Percentiles rank a stretch among this genome's conserved stretches.
Evolutionary conservation across 2,888 invertebrate genomes (phyloP).

Genomic region (Acrobeloides nanus): DNA sequence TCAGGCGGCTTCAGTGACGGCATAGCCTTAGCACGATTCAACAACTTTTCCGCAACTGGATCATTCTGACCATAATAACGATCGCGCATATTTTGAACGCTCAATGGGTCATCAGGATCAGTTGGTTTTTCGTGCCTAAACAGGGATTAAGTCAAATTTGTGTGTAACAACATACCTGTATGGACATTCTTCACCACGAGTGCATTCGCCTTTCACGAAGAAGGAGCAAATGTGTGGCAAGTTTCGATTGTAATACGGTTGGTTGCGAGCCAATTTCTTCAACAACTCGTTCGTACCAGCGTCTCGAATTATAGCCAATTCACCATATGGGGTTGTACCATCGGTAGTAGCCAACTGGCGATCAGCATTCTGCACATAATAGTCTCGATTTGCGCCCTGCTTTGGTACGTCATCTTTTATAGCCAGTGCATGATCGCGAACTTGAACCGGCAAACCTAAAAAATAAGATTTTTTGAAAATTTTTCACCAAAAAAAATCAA

Average conservation of each 20-base stretch:
- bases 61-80: conserved; percentile 88
- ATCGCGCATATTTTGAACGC: conserved; percentile 90
- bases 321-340: conserved; percentile 57
- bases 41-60: conserved; percentile 86
- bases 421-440: conserved; percentile 80
- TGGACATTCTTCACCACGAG: conserved; percentile 90
- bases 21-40: conserved; percentile 81
- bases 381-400: conserved; percentile 77
- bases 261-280: conserved; percentile 77
- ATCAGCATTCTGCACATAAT: conserved; percentile 37
- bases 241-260: conserved; percentile 89
- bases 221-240: conserved; percentile 91
- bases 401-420: conserved; percentile 82
- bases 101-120: conserved; percentile 89
- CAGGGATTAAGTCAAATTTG: background rate
- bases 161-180: conserved; percentile 63
- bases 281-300: conserved; percentile 70
- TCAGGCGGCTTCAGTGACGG: conserved; percentile 90
- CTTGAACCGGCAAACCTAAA: conserved; percentile 64
- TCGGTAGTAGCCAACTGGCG: conserved; percentile 56
- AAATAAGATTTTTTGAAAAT: no score
- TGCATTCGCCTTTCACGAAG: conserved; percentile 96
- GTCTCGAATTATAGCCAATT: conserved; percentile 59
- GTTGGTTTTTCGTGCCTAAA: conserved; percentile 83
- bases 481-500: no score